These are phyloP conservation scores for Drosophila longiperda DNA, from an alignment of 2,888 invertebrate species.

Conservation along the genomic window DNA sequence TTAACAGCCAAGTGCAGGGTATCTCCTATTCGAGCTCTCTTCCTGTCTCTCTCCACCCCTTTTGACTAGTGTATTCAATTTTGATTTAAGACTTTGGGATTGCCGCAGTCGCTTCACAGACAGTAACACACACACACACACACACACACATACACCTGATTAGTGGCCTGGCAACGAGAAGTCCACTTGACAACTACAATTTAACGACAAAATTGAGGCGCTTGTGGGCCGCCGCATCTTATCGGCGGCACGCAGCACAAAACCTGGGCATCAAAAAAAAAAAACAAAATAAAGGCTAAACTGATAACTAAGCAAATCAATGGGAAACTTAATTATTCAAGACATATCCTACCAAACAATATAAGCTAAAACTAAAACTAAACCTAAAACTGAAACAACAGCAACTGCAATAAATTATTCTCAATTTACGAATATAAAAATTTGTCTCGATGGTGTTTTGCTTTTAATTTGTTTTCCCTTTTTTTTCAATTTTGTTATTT, in stretches of 20 bases:
- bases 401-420: background rate
- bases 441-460: background rate
- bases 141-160: constrained; percentile 25
- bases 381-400: background rate
- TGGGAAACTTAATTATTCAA: background rate
- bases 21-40: background rate
- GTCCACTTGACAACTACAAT: constrained; percentile 36
- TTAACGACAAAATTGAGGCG: background rate
- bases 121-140: background rate
- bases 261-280: constrained; percentile 11
- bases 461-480: background rate
- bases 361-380: constrained; percentile 4
- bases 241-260: background rate
- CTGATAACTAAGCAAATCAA: background rate
- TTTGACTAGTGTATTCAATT: background rate
- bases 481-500: background rate
- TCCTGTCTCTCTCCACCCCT: background rate
- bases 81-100: constrained; percentile 29
- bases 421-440: background rate
- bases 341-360: constrained; percentile 6
- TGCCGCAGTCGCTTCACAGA: constrained; percentile 21
- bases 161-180: constrained; percentile 40
- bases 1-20: background rate
- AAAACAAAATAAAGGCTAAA: background rate
- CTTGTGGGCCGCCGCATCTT: constrained; percentile 1